Evolutionary conservation across 2,888 invertebrate genomes (phyloP).

Genomic region (Vesta saturnalis): DNA sequence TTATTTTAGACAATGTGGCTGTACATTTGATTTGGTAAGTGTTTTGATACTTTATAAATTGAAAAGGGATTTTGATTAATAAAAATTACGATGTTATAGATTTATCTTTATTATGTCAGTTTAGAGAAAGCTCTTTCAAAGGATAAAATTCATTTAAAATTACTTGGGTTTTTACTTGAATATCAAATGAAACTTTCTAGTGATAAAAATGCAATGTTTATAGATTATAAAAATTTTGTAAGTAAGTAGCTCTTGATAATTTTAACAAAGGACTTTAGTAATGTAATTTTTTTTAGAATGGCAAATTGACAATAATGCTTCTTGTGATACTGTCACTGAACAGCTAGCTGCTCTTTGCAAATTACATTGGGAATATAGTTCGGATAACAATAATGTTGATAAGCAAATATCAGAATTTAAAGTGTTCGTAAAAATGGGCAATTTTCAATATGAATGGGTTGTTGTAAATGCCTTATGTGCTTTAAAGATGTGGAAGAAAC

Average conservation of each 20-base stretch:
- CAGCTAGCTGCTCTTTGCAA: constrained; percentile 53
- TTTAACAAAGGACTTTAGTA: neutral
- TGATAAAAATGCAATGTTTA: constrained; percentile 47
- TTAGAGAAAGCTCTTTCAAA: constrained; percentile 48
- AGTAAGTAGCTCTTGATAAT: constrained; percentile 41
- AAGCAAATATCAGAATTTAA: constrained; percentile 50
- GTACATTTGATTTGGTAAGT: constrained; percentile 52
- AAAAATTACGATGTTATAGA: constrained; percentile 44
- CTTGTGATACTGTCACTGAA: constrained; percentile 50
- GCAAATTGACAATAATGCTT: constrained; percentile 51
- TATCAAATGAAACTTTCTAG: constrained; percentile 48
- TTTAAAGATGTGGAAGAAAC: constrained; percentile 52
- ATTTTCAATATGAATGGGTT: constrained; percentile 58
- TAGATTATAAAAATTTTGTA: constrained; percentile 50
- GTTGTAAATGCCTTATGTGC: constrained; percentile 53
- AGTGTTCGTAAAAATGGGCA: constrained; percentile 54
- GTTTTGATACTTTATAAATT: neutral
- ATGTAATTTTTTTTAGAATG: constrained; percentile 47
- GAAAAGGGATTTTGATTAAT: constrained; percentile 15
- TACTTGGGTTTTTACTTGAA: constrained; percentile 50
- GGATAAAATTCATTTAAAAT: constrained; percentile 44
- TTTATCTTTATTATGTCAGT: constrained; percentile 53
- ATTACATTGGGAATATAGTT: constrained; percentile 46
- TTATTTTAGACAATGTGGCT: constrained; percentile 54
- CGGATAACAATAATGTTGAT: constrained; percentile 39